Base-by-base conservation (phyloP, 2,888 invertebrate species). In the Osmoderma eremita region DNA sequence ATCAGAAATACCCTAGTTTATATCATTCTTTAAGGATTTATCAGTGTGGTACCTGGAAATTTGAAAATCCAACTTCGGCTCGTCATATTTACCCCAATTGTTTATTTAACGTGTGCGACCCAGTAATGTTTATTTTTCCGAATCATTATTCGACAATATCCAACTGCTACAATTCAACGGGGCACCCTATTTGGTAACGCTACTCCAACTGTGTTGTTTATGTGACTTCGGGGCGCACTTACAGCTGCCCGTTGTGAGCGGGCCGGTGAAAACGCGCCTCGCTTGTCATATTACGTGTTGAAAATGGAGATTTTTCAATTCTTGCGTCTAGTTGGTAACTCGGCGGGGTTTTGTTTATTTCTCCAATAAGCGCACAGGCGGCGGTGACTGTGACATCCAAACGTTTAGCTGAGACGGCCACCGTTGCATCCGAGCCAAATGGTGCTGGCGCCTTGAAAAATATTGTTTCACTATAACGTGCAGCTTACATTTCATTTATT, bases 231-330 rank as follows among this genome's bases (percentile, higher is more conserved):
- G 20, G 30, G 15, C 24, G 58, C 56, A 15, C 18, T 39, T 22
- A 41, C 41, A 41, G 20, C 41, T 12, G 13, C 41, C 20, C 17
- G 20, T 20, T 50, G 36, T 56, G 39, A 41, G 20, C 12, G n/a
- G 41, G 39, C 20, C 20, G 20, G n/a, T 20, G 20, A 6, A 22
- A 13, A 56, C 20, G 56, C 41, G 56, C 56, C 22, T 10, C 50
- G 24, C 42, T 30, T 6, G 15, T 58, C 58, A 42, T 58, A 45
- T 45, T 58, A 58, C 15, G 58, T 45, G 58, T 58, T 42, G 58
- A 58, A 58, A 58, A 58, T 58, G 58, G 58, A 24, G 58, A 58
- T 45, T 58, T 58, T 58, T 45, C 45, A 58, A 45, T 58, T 45
- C 22, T 36, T 30, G n/a, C n/a, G 30, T 58, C 24, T 24, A 58